These are phyloP conservation scores for Stegodyphus dumicola DNA, from an alignment of 1,140 invertebrate species.

Conservation along the genomic window DNA sequence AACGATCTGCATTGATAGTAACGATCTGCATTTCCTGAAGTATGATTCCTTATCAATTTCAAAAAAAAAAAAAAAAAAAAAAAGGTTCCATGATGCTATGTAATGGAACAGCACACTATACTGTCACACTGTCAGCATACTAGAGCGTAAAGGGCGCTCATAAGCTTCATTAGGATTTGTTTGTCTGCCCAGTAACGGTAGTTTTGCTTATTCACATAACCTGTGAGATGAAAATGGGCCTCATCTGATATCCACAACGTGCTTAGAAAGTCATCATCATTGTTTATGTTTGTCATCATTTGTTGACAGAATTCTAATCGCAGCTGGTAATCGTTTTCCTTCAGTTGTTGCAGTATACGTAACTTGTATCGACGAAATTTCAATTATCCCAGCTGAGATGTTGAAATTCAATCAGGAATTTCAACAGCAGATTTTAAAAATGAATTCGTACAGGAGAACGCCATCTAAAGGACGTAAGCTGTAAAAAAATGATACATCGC, in stretches of 20 bases:
- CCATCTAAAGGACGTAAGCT: no score
- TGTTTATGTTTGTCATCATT: conserved; percentile 26
- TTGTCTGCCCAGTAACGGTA: conserved; percentile 16
- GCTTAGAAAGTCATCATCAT: not conserved
- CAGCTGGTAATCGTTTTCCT: conserved; percentile 6
- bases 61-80: no score
- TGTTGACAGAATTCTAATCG: conserved; percentile 22
- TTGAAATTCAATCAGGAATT: no score
- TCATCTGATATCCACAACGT: conserved; percentile 29
- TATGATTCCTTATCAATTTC: not conserved
- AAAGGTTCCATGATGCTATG: not conserved
- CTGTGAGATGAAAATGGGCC: conserved; percentile 8
- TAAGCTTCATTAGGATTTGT: conserved; percentile 20
- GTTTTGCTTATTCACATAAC: conserved; percentile 42
- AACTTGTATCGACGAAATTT: conserved; percentile 38
- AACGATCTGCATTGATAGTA: not conserved
- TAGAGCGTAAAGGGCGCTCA: not conserved
- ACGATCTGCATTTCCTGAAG: no score
- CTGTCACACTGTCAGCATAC: not conserved
- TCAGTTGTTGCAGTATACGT: conserved; percentile 9
- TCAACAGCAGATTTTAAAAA: no score
- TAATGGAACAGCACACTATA: conserved; percentile 19
- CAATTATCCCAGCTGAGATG: not conserved
- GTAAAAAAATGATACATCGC: no score
- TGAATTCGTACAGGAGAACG: no score